Conservation (phyloP, 2,888 invertebrate genomes). For the Brenthis ino region DNA sequence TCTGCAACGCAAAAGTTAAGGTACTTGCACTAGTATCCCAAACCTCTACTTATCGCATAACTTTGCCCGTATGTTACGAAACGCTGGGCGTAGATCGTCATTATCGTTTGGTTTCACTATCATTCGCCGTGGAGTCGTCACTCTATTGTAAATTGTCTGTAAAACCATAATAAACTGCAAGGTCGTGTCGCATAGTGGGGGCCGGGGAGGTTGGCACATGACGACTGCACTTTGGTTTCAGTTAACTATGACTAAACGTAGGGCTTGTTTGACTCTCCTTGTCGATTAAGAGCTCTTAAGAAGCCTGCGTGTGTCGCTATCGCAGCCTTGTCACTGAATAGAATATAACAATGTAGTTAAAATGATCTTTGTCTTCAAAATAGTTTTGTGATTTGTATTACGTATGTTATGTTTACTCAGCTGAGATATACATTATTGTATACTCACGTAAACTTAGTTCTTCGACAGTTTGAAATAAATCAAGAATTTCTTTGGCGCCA, state of each 20-base stretch:
- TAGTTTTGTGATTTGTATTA: slow-evolving; percentile 5
- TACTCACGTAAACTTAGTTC: slow-evolving; percentile 9
- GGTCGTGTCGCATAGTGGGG: slow-evolving; percentile 72
- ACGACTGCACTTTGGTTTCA: slow-evolving; percentile 56
- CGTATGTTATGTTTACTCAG: slow-evolving; percentile 30
- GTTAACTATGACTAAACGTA: slow-evolving; percentile 42
- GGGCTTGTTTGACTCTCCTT: slow-evolving; percentile 10
- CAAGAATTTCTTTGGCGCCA: no score
- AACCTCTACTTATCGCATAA: slow-evolving; percentile 46
- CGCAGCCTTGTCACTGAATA: background rate
- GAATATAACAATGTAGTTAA: slow-evolving; percentile 7
- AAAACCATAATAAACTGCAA: slow-evolving; percentile 79
- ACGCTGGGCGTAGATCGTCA: slow-evolving; percentile 32
- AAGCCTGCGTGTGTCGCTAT: background rate
- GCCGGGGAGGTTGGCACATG: slow-evolving; percentile 63
- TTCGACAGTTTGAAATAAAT: background rate
- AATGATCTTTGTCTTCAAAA: slow-evolving; percentile 7
- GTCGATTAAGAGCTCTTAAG: background rate
- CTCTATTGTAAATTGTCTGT: slow-evolving; percentile 78
- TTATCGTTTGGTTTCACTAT: slow-evolving; percentile 72
- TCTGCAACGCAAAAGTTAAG: slow-evolving; percentile 45
- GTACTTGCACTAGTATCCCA: slow-evolving; percentile 42
- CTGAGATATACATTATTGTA: slow-evolving; percentile 12
- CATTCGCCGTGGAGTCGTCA: slow-evolving; percentile 72
- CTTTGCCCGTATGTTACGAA: slow-evolving; percentile 20